These are phyloP conservation scores for Pomatostomus ruficeps DNA, from an alignment of 2,113 vertebrate genomes.

Conservation along the genomic window DNA sequence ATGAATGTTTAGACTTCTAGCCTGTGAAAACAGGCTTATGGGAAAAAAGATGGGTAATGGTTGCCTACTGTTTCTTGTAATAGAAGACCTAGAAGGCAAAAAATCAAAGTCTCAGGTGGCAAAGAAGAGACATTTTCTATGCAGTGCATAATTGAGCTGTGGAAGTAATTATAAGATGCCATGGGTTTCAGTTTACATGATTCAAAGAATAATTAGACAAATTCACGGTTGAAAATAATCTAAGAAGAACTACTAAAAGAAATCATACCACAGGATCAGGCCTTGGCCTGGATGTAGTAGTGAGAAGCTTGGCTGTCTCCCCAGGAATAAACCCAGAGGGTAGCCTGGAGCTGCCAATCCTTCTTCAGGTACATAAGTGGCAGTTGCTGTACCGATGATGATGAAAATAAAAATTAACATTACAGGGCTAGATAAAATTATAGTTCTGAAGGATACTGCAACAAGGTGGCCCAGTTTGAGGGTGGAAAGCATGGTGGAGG, in stretches of 20 bases:
- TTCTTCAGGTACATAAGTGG: neutral
- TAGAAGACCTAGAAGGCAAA: neutral
- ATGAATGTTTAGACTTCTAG: neutral
- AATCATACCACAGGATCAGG: neutral
- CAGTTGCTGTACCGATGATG: neutral
- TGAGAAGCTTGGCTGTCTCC: neutral
- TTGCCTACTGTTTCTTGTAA: neutral
- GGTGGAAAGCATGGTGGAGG: neutral
- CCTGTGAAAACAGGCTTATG: neutral
- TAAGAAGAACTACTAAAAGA: neutral
- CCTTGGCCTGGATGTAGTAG: neutral
- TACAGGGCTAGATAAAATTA: neutral
- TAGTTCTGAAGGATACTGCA: neutral
- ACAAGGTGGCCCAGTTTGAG: neutral
- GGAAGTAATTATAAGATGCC: neutral
- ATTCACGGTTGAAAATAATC: neutral
- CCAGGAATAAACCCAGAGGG: neutral
- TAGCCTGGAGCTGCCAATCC: neutral
- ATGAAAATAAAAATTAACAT: conserved; percentile 21
- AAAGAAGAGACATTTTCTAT: neutral
- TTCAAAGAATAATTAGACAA: conserved; percentile 9
- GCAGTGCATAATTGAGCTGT: neutral
- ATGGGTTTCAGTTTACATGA: neutral
- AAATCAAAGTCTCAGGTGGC: neutral
- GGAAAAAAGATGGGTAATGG: neutral